A percentile compares a stretch with the other conserved stretches of the same genome.
Conservation (phyloP, 2,113 vertebrate species). For the Dryoscopus gambensis region DNA sequence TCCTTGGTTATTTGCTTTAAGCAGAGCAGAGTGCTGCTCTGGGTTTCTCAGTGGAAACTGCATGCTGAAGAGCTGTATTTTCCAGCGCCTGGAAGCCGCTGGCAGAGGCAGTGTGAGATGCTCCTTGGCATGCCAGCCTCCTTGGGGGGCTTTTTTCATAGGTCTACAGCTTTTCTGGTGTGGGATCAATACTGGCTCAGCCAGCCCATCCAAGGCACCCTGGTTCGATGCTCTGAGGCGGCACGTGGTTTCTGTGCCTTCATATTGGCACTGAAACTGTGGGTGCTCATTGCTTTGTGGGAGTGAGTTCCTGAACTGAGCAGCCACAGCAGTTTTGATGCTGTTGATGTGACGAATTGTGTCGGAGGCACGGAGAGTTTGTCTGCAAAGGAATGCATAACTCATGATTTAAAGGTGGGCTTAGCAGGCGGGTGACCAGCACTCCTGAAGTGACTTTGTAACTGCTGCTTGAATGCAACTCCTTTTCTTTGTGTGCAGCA, state of each 20-base stretch:
- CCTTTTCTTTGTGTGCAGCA: not conserved
- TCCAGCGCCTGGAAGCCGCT: not conserved
- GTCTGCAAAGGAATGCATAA: not conserved
- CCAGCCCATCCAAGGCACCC: not conserved
- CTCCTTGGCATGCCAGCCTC: not conserved
- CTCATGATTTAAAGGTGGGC: not conserved
- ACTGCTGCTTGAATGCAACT: not conserved
- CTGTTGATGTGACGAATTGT: not conserved
- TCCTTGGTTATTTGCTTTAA: constrained; percentile 30
- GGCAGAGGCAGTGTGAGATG: not conserved
- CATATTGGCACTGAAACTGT: not conserved
- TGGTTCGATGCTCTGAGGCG: not conserved
- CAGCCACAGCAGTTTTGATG: not conserved
- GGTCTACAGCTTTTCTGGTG: not conserved
- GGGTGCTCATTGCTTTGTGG: not conserved
- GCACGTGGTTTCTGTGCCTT: not conserved
- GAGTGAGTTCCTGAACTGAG: not conserved
- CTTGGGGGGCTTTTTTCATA: not conserved
- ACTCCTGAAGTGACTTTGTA: not conserved
- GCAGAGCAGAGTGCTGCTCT: not conserved
- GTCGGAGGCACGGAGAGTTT: not conserved
- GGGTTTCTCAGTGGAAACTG: not conserved
- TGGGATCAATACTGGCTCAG: fast-evolving
- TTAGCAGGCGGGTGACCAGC: not conserved
- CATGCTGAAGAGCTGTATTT: constrained; percentile 8